phyloP scores from a whole-genome alignment of 2,888 invertebrate genomes.

The Dasypolia templi region DNA sequence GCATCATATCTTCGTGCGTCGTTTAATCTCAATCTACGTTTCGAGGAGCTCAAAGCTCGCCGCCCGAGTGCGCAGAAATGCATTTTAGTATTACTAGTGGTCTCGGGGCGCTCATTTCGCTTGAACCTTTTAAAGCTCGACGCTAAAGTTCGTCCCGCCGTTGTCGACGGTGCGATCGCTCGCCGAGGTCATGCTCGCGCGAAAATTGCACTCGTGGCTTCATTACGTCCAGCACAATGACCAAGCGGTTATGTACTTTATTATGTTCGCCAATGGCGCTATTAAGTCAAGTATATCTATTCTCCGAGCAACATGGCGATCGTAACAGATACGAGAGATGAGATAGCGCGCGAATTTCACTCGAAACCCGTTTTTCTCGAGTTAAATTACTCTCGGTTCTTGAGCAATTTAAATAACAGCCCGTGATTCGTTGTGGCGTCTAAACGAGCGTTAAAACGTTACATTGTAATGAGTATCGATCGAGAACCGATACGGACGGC shows the following conservation, averaged over 20 bases:
- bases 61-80: slow-evolving; percentile 83
- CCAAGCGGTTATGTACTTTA: slow-evolving; percentile 75
- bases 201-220: slow-evolving; percentile 82
- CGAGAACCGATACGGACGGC: slow-evolving; percentile 67
- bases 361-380: slow-evolving; percentile 78
- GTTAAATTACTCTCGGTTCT: slow-evolving; percentile 79
- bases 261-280: slow-evolving; percentile 71
- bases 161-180: slow-evolving; percentile 68
- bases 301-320: slow-evolving; percentile 66
- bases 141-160: slow-evolving; percentile 61
- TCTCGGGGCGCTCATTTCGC: slow-evolving; percentile 80
- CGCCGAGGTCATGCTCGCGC: slow-evolving; percentile 73
- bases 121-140: slow-evolving; percentile 75
- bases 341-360: slow-evolving; percentile 79
- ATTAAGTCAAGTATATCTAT: slow-evolving; percentile 74
- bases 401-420: slow-evolving; percentile 83
- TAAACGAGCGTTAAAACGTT: slow-evolving; percentile 78
- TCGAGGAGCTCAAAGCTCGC: slow-evolving; percentile 81
- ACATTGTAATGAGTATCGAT: slow-evolving; percentile 79
- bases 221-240: slow-evolving; percentile 79
- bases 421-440: slow-evolving; percentile 78
- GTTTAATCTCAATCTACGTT: slow-evolving; percentile 81
- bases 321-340: slow-evolving; percentile 74
- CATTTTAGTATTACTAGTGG: slow-evolving; percentile 83
- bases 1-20: slow-evolving; percentile 64